A percentile compares a stretch with the other conserved stretches of the same genome.
Evolutionary conservation across 2,113 vertebrate genomes (phyloP).

Genomic region (Sinosuthora webbiana): DNA sequence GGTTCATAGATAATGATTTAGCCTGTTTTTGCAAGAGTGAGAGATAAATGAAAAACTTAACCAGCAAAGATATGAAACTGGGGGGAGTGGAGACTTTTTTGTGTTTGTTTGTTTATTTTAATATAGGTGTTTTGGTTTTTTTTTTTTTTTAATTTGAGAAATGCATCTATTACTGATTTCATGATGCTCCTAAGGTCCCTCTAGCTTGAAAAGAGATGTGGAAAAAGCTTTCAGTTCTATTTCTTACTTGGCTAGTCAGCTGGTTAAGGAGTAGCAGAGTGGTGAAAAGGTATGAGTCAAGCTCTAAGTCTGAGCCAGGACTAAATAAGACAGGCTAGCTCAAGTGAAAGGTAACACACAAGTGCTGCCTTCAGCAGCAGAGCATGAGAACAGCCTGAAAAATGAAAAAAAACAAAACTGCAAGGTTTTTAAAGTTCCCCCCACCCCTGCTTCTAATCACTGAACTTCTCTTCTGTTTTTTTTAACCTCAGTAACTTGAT

Average conservation of each 20-base stretch:
- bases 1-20: background rate
- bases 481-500: background rate
- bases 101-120: background rate
- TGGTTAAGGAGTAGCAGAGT: background rate
- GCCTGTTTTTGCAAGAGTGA: background rate
- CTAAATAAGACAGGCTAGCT: background rate
- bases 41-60: background rate
- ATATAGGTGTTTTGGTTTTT: too few species aligned
- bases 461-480: background rate
- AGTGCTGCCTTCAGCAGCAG: background rate
- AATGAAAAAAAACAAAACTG: background rate
- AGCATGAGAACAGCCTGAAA: background rate
- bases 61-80: background rate
- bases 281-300: background rate
- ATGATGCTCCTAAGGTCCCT: accelerated
- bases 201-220: background rate
- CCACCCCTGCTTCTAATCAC: background rate
- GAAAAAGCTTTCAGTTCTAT: background rate
- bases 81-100: too few species aligned
- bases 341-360: background rate
- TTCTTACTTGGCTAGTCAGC: background rate
- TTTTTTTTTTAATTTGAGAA: background rate
- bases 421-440: background rate
- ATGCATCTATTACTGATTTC: background rate
- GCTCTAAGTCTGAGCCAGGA: background rate